Base-by-base conservation (phyloP, 2,888 invertebrate species). In the Lithophane socia region DNA sequence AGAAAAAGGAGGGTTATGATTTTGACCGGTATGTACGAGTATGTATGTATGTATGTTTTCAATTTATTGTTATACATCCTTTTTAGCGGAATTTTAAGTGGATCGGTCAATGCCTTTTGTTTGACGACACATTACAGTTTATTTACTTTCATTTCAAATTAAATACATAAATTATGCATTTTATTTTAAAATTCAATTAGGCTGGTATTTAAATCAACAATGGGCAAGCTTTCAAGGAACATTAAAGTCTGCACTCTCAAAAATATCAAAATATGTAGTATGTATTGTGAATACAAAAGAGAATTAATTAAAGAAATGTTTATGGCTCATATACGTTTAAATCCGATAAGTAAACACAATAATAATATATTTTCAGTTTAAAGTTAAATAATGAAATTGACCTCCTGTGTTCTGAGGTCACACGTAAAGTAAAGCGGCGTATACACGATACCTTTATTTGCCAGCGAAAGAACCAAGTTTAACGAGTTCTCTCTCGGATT, bases 381-480 rank as follows among this genome's bases (percentile, higher is more conserved):
- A 73, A 65, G 42, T 71, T 82, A 76, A 82, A 79, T 86, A 84
- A 83, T 84, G 72, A 74, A 67, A 63, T 49, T 83, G 83, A 86
- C 86, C 84, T 83, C 75, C 52, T 54, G 60, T 7, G 63, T 44
- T 12, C 68, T 74, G 86, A 84, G 86, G 84, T 76, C 86, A 67
- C 47, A 12, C 56, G 29, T 56, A 3, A 37, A 18, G 54, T 75
- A 82, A 85, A 29, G 75, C n/a, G 21, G 16, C 1, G 52, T 75
- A 16, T 75, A 75, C 70, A 82, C 63, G 1, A n/a, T 0, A 12
- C 47, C 37, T 44, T 44, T 37, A 7, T 44, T 67, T 37, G 9
- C 5, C 21, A 49, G 16, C 63, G 10, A 18, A 54, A n/a, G 10
- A 37, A 10, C 13, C 13, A 2, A n/a, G 2, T 63, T 44, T 18